phyloP scores from a whole-genome alignment of 2,888 invertebrate genomes.

The Thalpophila matura region DNA sequence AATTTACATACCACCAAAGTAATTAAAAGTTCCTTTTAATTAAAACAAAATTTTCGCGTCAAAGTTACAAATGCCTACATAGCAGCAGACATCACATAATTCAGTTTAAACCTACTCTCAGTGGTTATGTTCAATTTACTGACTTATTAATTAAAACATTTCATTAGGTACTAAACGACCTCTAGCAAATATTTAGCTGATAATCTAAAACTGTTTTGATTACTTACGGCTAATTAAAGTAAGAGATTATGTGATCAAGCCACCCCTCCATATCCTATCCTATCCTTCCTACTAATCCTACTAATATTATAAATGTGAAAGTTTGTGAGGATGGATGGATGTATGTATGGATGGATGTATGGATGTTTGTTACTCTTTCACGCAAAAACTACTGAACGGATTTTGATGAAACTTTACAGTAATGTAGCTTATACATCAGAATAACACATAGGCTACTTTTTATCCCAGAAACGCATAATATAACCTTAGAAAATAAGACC shows the following conservation, averaged over 20 bases:
- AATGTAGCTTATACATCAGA: no score
- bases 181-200: constrained; percentile 2
- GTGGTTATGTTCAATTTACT: constrained; percentile 24
- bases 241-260: neutral
- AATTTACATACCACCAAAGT: neutral
- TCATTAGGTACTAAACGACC: constrained; percentile 23
- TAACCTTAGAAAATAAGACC: no score
- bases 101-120: neutral
- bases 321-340: no score
- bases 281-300: no score
- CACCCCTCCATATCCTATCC: no score
- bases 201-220: neutral
- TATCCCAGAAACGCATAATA: no score
- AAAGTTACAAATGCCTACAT: neutral
- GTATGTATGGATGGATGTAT: no score
- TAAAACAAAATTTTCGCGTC: neutral
- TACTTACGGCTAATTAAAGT: neutral
- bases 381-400: no score
- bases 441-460: no score
- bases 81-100: neutral
- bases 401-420: no score
- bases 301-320: no score
- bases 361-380: no score
- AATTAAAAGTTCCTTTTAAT: constrained; percentile 26
- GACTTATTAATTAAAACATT: constrained; percentile 38